Evolutionary conservation across 2,888 invertebrate genomes (phyloP).

Genomic region (Priocnemis perturbator): DNA sequence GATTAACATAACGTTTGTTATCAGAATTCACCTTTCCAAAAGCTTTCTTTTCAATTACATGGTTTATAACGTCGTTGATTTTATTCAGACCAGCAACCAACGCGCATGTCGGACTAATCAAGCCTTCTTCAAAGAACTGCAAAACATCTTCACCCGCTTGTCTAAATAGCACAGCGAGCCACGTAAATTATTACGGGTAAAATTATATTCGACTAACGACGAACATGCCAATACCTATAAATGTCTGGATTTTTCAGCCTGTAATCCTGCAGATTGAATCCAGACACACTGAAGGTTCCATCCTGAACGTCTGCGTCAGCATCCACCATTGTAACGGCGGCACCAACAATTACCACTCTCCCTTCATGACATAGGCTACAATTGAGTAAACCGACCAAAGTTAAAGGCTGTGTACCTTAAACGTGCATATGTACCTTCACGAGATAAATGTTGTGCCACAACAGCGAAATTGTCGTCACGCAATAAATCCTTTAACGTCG

Average conservation of each 20-base stretch:
- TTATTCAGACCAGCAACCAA: constrained; percentile 78
- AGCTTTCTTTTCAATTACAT: constrained; percentile 78
- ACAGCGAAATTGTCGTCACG: constrained; percentile 68
- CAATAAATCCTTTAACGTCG: constrained; percentile 58
- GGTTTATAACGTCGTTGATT: constrained; percentile 80
- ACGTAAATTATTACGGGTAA: not conserved
- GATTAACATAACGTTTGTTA: constrained; percentile 6
- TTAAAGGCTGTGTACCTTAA: constrained; percentile 13
- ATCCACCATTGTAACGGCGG: constrained; percentile 70
- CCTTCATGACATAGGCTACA: constrained; percentile 53
- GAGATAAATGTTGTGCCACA: constrained; percentile 67
- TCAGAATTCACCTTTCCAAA: constrained; percentile 78
- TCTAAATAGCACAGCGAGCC: constrained; percentile 51
- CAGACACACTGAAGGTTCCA: constrained; percentile 76
- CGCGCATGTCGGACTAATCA: constrained; percentile 79
- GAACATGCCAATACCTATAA: constrained; percentile 75
- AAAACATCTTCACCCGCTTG: constrained; percentile 79
- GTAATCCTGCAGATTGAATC: constrained; percentile 77
- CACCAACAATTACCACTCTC: constrained; percentile 68
- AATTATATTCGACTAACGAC: not conserved
- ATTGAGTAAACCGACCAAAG: constrained; percentile 30
- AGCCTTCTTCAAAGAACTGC: constrained; percentile 79
- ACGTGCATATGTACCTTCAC: constrained; percentile 58
- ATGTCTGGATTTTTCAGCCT: constrained; percentile 76
- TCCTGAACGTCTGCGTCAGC: constrained; percentile 70